Evolutionary conservation across 2,888 invertebrate species (phyloP), one percentile per base, ranked within the genome.

Genomic region (Chymomyza caudatula): DNA sequence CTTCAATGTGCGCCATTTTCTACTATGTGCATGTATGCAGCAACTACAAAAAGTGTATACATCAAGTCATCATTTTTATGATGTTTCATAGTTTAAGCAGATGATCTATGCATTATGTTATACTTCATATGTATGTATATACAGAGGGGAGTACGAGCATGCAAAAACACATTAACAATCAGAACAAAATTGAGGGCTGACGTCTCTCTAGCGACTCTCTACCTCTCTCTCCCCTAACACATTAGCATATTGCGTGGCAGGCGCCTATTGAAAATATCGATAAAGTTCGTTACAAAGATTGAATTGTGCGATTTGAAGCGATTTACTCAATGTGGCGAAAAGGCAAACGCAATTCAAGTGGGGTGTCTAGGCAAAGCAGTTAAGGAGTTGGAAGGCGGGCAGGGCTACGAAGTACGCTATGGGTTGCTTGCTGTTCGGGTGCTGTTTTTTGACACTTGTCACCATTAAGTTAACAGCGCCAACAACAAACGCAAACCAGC

Each of bases 161-260:
- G 75, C 75, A 69, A 75, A 77, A 79, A 63, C 58, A 83, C 74
- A 83, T 80, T 80, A 80, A 74, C 80, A 73, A 55, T 70, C 58
- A 8, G 15, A 13, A 11, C 11, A 8, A 37, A 37, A 37, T 37
- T 11, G 29, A 11, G 11, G 29, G 29, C 29, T 37, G 29, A 11
- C 29, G 11, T 37, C 29, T 37, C 29, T 3, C n/a, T 25, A 3
- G 25, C 25, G 19, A 4, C 44, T 17, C 20, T n/a, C 20, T 19
- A 3, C 17, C 25, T 13, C 22, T 6, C 23, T 22, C 25, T 22
- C 60, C 43, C 58, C 29, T 25, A 20, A 8, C 61, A 29, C 84
- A 87, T 87, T 88, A 86, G 77, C 87, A 88, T 88, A 86, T 88
- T 87, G 88, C 87, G 85, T 87, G 88, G 75, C 72, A 77, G 76